Percentiles rank a stretch among this genome's conserved stretches.
Evolutionary conservation across 2,797 vertebrate species (phyloP).

Genomic region (Tangara arthus): DNA sequence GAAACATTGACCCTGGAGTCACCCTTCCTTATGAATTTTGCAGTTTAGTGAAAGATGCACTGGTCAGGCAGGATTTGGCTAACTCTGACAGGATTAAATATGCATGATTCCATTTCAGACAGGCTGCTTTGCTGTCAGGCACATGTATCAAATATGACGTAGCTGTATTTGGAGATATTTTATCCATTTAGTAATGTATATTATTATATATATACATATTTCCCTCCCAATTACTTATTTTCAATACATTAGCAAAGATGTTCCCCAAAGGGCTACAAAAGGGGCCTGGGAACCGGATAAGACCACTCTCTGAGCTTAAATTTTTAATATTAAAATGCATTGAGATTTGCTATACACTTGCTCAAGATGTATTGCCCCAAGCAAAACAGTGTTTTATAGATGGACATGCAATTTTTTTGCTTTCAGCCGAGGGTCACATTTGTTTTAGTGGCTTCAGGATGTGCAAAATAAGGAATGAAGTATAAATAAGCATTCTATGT

Average conservation of each 20-base stretch:
- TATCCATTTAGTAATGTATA: conserved; percentile 49
- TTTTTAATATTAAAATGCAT: conserved; percentile 85
- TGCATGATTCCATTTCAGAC: conserved; percentile 51
- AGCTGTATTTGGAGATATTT: conserved; percentile 47
- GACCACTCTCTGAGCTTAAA: conserved; percentile 77
- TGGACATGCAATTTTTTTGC: conserved; percentile 72
- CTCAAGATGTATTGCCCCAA: conserved; percentile 82
- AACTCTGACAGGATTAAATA: conserved; percentile 55
- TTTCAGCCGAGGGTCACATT: conserved; percentile 54
- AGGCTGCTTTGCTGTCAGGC: conserved; percentile 32
- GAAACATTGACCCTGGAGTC: conserved; percentile 23
- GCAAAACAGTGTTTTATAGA: conserved; percentile 83
- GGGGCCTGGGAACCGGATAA: conserved; percentile 72
- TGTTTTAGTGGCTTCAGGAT: conserved; percentile 52
- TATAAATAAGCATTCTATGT: neutral
- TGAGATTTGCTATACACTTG: conserved; percentile 82
- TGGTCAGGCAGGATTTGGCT: conserved; percentile 56
- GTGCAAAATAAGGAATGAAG: conserved; percentile 9
- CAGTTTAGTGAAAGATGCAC: conserved; percentile 59
- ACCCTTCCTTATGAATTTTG: conserved; percentile 61
- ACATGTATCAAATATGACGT: conserved; percentile 13
- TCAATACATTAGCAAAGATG: conserved; percentile 38
- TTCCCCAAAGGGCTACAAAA: conserved; percentile 39
- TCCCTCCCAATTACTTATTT: conserved; percentile 29
- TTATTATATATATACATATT: conserved; percentile 19